A percentile compares a stretch with the other conserved stretches of the same genome.
Evolutionary conservation across 2,797 vertebrate species (phyloP).

Genomic region (Nyctalus aviator): DNA sequence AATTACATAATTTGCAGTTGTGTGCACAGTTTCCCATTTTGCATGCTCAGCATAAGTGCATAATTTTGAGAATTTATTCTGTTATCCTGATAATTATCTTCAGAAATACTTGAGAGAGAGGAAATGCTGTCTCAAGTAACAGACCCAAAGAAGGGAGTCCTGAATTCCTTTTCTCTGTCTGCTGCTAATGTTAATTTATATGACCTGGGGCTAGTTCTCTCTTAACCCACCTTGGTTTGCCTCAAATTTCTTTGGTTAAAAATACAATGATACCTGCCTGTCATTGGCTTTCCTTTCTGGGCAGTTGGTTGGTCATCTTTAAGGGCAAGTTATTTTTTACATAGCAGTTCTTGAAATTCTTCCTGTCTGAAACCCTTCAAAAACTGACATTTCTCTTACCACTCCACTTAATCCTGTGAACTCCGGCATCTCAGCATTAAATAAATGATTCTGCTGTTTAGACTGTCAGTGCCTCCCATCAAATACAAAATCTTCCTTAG

Average conservation of each 20-base stretch:
- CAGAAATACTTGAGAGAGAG: slow-evolving; percentile 62
- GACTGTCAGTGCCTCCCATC: neutral
- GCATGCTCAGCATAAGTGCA: slow-evolving; percentile 54
- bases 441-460: slow-evolving; percentile 8
- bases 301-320: neutral
- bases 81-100: slow-evolving; percentile 70
- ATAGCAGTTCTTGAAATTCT: slow-evolving; percentile 28
- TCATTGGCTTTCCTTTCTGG: neutral
- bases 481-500: neutral
- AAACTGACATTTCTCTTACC: neutral
- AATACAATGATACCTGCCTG: neutral
- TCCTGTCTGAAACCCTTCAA: neutral
- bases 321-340: slow-evolving; percentile 50
- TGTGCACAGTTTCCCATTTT: slow-evolving; percentile 60
- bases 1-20: slow-evolving; percentile 35
- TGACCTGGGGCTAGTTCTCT: slow-evolving; percentile 7
- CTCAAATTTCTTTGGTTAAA: slow-evolving; percentile 26
- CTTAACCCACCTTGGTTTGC: neutral
- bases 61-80: slow-evolving; percentile 67
- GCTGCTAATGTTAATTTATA: slow-evolving; percentile 59
- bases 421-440: neutral
- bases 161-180: slow-evolving; percentile 63
- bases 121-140: slow-evolving; percentile 68
- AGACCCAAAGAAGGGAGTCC: slow-evolving; percentile 46
- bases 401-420: slow-evolving; percentile 34